Evolutionary conservation across 2,113 vertebrate species (phyloP), one percentile per base, ranked within the genome.

Genomic region (Carassius auratus): DNA sequence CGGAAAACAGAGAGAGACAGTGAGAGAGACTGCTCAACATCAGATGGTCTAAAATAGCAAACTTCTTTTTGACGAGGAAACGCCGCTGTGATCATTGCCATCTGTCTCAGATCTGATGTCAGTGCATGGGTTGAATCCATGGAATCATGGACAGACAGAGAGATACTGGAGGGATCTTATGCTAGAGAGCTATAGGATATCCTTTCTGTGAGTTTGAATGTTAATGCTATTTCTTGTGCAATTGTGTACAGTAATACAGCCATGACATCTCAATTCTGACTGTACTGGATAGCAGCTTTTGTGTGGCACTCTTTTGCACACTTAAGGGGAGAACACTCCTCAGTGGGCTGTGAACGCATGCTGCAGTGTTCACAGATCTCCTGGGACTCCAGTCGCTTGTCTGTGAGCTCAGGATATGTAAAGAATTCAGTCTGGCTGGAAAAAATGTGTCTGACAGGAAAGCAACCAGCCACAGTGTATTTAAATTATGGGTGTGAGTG

Each of bases 391-490:
- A 45, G 62, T 48, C 10, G 9, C 61, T 52, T 82, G 80, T 82
- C 62, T 68, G 8, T 50, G 48, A 69, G 80, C 45, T 82, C 42
- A 52, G 45, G 62, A 69, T 45, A 81, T 81, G 61, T 48, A 50
- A 81, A 48, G 42, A 81, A 81, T 81, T 81, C 61, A 48, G 42
- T 66, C 42, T 9, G n/a, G 15, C 59, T 64, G 26, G 8, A 82
- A 81, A 68, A 68, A 81, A 81, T 52, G 62, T 82, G 80, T 82
- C 80, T 82, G 62, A 69, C 57, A 64, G 59, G 38, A 64, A 80
- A 45, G 59, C 77, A 79, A 45, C 21, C 57, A 64, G 57, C 59
- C 77, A 45, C 7, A 64, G 13, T 80, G 36, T 15, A 80, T 64
- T 80, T 80, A 45, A 45, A 64, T 61, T 8, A 14, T 23, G 57